Conservation (phyloP, 1,140 invertebrate genomes). For the Drosophila aff. region DNA sequence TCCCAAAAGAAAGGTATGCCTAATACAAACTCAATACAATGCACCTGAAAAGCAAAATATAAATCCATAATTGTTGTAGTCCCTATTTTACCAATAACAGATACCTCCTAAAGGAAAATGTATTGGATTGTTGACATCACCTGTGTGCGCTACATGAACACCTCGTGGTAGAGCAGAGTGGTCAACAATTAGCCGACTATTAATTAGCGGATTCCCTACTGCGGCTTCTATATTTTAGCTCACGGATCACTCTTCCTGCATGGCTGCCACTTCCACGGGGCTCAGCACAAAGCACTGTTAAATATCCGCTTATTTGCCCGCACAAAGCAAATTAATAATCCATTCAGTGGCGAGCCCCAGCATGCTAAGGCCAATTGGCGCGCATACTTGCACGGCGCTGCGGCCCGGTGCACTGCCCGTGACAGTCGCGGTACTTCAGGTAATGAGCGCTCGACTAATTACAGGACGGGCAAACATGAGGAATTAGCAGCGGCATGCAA, state of each 20-base stretch:
- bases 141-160: not conserved
- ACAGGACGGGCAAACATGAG: slow-evolving; percentile 52
- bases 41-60: not conserved
- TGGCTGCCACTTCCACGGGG: not conserved
- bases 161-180: not conserved
- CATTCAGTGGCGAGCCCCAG: slow-evolving; percentile 17
- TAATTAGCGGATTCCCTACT: not conserved
- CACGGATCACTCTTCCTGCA: not conserved
- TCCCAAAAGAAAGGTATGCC: not conserved
- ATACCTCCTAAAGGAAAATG: too few species aligned
- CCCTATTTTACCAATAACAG: too few species aligned
- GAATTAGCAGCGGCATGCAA: slow-evolving; percentile 62
- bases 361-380: slow-evolving; percentile 21
- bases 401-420: slow-evolving; percentile 17
- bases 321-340: slow-evolving; percentile 31
- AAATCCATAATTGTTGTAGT: too few species aligned
- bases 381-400: slow-evolving; percentile 14
- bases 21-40: not conserved
- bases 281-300: slow-evolving; percentile 16
- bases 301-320: slow-evolving; percentile 22
- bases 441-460: slow-evolving; percentile 71
- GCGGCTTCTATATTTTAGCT: not conserved
- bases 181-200: not conserved
- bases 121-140: not conserved
- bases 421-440: slow-evolving; percentile 60